phyloP scores from a whole-genome alignment of 2,888 invertebrate species.

The Chrysopilus asiliformis region DNA sequence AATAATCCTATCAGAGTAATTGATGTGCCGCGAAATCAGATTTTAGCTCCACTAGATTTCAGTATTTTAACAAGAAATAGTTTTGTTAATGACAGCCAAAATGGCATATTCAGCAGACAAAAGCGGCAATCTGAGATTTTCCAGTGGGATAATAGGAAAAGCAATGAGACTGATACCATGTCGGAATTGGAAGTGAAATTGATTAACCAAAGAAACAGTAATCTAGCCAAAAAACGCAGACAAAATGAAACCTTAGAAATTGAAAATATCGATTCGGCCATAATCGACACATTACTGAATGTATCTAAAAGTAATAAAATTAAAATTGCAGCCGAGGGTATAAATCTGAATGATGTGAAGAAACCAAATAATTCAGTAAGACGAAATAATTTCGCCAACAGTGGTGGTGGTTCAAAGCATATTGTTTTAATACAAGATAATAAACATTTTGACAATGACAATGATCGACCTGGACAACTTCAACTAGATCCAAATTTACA shows the following conservation, averaged over 20 bases:
- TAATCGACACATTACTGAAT: background rate
- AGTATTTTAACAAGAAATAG: slow-evolving; percentile 1
- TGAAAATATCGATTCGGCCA: too few relatives aligned
- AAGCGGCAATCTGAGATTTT: background rate
- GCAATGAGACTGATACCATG: slow-evolving; percentile 10
- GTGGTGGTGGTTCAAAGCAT: slow-evolving; percentile 4
- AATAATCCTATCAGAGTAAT: slow-evolving; percentile 7
- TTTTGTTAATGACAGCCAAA: slow-evolving; percentile 3
- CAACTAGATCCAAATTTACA: background rate
- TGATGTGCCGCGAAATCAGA: slow-evolving; percentile 7
- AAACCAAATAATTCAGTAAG: slow-evolving; percentile 4
- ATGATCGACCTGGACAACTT: too few relatives aligned
- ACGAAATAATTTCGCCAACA: slow-evolving; percentile 4
- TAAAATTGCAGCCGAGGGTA: slow-evolving; percentile 3
- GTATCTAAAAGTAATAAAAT: slow-evolving; percentile 3
- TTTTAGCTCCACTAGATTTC: slow-evolving; percentile 4
- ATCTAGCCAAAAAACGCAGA: slow-evolving; percentile 5
- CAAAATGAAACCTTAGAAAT: too few relatives aligned
- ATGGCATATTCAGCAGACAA: slow-evolving; percentile 1
- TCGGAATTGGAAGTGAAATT: too few relatives aligned
- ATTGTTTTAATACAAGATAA: slow-evolving; percentile 4
- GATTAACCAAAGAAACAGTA: slow-evolving; percentile 9
- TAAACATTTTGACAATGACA: slow-evolving; percentile 3
- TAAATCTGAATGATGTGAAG: slow-evolving; percentile 1
- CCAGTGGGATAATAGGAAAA: slow-evolving; percentile 2